Base-by-base conservation (phyloP, 2,888 invertebrate species). In the Brachyopa scutellaris region DNA sequence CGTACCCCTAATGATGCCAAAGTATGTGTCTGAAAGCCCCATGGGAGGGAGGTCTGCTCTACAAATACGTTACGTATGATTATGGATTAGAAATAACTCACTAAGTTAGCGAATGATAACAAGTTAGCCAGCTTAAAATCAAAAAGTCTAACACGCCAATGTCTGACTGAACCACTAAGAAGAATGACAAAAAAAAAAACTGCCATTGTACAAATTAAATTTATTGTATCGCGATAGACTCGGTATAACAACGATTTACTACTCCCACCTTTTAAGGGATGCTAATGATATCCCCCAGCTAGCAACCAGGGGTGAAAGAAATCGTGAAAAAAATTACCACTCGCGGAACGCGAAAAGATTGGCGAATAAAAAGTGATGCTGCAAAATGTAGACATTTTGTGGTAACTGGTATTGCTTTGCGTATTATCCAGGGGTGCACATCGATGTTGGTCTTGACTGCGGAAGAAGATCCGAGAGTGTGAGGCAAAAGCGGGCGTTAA, bases 401-500 rank as follows among this genome's bases (percentile, higher is more conserved):
- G 82, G 82, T 77, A 77, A 59, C 80, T 29, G 51, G 8, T 72
- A 66, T 64, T 82, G 64, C 55, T 72, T 77, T 47, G 49, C 51
- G 26, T 62, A 42, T 69, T 19, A 74, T 49, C 55, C 19, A 26
- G 42, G 76, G 59, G 45, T 51, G 59, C 36, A 64, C 38, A 62
- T 31, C 17, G n/a, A n/a, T 17, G 66, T 57, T 69, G 51, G n/a
- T 51, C 11, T 13, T 66, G 29, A 29, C 42, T 29, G 33, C 17
- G 21, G 38, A 61, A 61, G 36, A 21, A 45, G 55, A 64, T 29
- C 38, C 21, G 76, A 38, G 67, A 40, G 66, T 51, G 59, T 42
- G 72, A 21, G 64, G 74, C 61, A 77, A 66, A 84, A 85, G 69
- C 78, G n/a, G 4, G 89, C 89, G 89, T 89, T 90, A 90, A 90